A percentile compares a stretch with the other conserved stretches of the same genome.
phyloP scores from a whole-genome alignment of 1,140 invertebrate species.

The Euwallacea fornicatus region DNA sequence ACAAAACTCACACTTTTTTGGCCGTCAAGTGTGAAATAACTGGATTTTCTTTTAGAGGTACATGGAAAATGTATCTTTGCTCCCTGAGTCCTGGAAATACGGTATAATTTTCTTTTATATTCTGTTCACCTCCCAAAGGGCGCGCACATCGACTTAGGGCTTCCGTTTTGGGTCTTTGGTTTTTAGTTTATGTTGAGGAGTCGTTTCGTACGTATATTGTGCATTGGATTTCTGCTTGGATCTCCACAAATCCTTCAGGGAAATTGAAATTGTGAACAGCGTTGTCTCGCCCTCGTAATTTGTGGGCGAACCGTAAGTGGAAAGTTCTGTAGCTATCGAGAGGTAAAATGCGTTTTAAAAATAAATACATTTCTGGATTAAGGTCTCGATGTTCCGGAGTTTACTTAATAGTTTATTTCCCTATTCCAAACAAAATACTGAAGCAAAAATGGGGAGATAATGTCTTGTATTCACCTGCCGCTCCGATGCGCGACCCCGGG shows the following conservation, averaged over 20 bases:
- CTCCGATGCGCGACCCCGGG: neutral
- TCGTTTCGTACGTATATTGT: neutral
- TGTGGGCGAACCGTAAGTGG: no score
- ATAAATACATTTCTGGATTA: no score
- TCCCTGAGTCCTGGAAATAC: conserved; percentile 1
- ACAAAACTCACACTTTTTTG: no score
- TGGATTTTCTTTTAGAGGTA: no score
- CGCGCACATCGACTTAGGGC: neutral
- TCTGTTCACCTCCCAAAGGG: neutral
- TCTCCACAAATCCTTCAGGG: neutral
- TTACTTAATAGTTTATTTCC: neutral
- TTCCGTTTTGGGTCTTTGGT: conserved; percentile 10
- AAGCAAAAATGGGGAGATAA: conserved; percentile 25
- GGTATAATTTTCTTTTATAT: conserved; percentile 22
- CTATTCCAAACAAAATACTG: conserved; percentile 1
- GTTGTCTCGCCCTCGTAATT: no score
- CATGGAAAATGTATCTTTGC: no score
- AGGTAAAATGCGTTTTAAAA: no score
- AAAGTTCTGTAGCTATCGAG: no score
- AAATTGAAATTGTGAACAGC: conserved; percentile 8
- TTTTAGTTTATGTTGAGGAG: conserved; percentile 13
- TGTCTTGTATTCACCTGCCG: conserved; percentile 28
- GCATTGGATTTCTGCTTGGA: conserved; percentile 6
- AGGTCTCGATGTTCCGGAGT: no score
- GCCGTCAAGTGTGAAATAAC: no score